Evolutionary conservation across 2,888 invertebrate genomes (phyloP).

Genomic region (Morpho deidamia): DNA sequence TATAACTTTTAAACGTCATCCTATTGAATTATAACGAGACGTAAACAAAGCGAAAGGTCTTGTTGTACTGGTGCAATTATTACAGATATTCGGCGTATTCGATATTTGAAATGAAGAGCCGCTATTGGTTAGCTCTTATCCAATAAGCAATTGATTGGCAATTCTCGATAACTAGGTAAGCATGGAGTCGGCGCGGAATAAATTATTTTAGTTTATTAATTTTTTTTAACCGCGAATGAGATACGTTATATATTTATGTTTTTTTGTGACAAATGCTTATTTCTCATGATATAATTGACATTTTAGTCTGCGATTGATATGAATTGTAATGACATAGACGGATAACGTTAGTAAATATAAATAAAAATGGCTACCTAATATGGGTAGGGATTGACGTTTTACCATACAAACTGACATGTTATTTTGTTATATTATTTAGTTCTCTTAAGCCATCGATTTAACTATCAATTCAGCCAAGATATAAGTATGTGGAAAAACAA

Average conservation of each 20-base stretch:
- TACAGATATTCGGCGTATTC: slow-evolving; percentile 21
- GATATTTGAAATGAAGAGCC: slow-evolving; percentile 24
- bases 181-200: slow-evolving; percentile 38
- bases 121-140: slow-evolving; percentile 50
- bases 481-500: too few species aligned
- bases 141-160: slow-evolving; percentile 56
- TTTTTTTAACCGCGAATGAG: slow-evolving; percentile 15
- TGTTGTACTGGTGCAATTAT: slow-evolving; percentile 18
- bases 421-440: too few species aligned
- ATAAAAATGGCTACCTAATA: neutral
- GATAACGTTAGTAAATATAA: slow-evolving; percentile 3
- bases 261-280: slow-evolving; percentile 5
- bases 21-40: slow-evolving; percentile 1
- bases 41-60: slow-evolving; percentile 9
- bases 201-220: slow-evolving; percentile 28
- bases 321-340: slow-evolving; percentile 7
- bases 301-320: slow-evolving; percentile 6
- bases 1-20: neutral
- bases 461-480: too few species aligned
- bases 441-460: too few species aligned
- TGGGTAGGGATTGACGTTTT: too few species aligned
- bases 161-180: slow-evolving; percentile 36
- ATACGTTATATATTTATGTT: slow-evolving; percentile 12
- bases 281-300: slow-evolving; percentile 3
- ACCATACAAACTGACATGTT: too few species aligned